Conservation (phyloP, 2,113 vertebrate species). For the Herpailurus yagouaroundi region DNA sequence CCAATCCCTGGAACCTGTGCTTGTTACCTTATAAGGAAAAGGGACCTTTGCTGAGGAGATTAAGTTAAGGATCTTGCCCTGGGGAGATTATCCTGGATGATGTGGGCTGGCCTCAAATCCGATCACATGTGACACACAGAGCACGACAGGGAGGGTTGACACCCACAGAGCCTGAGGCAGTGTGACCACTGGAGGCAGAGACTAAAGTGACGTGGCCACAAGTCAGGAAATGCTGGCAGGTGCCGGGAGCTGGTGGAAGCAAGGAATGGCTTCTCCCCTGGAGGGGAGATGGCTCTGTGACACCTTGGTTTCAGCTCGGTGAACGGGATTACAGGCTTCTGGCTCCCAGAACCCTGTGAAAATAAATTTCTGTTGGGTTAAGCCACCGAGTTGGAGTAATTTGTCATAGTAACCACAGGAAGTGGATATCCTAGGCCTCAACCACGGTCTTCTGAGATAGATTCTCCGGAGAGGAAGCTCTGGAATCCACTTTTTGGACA, state of each 20-base stretch:
- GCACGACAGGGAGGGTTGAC: background rate
- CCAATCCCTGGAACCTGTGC: background rate
- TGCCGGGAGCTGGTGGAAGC: background rate
- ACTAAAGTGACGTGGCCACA: background rate
- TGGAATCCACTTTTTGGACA: background rate
- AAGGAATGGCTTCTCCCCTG: background rate
- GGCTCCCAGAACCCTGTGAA: background rate
- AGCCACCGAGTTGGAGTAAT: background rate
- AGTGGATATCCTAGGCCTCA: background rate
- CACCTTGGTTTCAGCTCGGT: background rate
- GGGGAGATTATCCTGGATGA: background rate
- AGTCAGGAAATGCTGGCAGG: background rate
- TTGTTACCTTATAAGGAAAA: background rate
- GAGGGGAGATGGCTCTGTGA: background rate
- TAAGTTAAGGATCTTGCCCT: background rate
- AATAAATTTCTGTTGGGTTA: background rate
- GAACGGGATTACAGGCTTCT: background rate
- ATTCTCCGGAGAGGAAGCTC: background rate
- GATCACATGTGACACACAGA: background rate
- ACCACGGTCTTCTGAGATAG: background rate
- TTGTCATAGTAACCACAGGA: background rate
- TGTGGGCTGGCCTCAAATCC: background rate
- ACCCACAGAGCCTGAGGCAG: background rate
- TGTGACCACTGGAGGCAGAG: rapidly evolving
- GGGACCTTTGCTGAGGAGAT: background rate